These are phyloP conservation scores for Cnemophilus loriae DNA, from an alignment of 2,113 vertebrate species.

Conservation along the genomic window DNA sequence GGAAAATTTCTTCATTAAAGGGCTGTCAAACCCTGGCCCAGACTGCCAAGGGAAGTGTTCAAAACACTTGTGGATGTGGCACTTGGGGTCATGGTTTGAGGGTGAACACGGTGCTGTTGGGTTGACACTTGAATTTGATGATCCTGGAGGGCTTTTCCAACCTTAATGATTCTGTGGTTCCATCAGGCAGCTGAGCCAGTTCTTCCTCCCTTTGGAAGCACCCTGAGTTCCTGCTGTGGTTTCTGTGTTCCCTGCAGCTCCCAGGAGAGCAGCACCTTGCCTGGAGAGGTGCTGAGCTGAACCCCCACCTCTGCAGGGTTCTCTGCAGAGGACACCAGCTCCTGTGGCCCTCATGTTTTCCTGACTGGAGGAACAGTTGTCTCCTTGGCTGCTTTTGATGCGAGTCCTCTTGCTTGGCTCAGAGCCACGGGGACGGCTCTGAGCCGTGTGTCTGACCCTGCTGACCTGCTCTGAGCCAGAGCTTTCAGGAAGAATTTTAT, in stretches of 20 bases:
- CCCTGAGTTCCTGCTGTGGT: background rate
- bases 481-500: background rate
- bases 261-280: background rate
- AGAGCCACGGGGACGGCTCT: background rate
- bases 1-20: background rate
- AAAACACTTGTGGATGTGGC: background rate
- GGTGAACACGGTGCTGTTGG: background rate
- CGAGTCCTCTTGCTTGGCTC: background rate
- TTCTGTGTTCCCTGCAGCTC: background rate
- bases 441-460: background rate
- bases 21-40: background rate
- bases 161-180: background rate
- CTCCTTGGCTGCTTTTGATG: conserved; percentile 22
- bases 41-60: background rate
- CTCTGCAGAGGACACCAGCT: background rate
- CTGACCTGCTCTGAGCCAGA: background rate
- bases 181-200: background rate
- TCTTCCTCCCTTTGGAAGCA: background rate
- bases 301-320: background rate
- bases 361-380: background rate
- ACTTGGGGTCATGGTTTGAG: background rate
- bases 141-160: background rate
- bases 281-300: background rate
- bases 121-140: background rate
- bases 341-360: background rate